These are phyloP conservation scores for Todiramphus saurophagus DNA, from an alignment of 2,113 vertebrate genomes.

Conservation along the genomic window DNA sequence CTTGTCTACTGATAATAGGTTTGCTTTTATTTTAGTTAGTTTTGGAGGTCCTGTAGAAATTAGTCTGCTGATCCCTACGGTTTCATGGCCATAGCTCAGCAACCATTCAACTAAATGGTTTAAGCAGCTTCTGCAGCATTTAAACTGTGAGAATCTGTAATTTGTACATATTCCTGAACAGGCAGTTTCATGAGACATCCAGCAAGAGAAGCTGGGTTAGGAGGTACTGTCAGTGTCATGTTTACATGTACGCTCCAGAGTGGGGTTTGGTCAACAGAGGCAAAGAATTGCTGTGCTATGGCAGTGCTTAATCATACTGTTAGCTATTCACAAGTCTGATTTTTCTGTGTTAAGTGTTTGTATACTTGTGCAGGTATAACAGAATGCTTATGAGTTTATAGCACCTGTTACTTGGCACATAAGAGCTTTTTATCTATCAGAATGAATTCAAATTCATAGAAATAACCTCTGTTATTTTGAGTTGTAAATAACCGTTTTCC, in stretches of 20 bases:
- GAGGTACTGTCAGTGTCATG: neutral
- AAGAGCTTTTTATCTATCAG: neutral
- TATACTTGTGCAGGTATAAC: neutral
- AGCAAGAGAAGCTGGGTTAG: neutral
- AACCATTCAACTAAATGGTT: neutral
- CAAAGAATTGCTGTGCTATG: neutral
- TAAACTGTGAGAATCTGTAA: neutral
- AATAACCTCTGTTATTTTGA: neutral
- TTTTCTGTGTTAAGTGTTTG: neutral
- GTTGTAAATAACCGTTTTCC: neutral
- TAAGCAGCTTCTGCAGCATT: neutral
- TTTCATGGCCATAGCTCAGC: slow-evolving; percentile 7
- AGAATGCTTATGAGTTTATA: neutral
- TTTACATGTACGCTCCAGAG: neutral
- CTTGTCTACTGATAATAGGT: slow-evolving; percentile 26
- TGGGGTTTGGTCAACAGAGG: neutral
- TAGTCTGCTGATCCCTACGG: neutral
- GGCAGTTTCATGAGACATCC: neutral
- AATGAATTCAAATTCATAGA: neutral
- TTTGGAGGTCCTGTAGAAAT: slow-evolving; percentile 11
- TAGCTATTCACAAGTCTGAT: neutral
- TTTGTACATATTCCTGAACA: neutral
- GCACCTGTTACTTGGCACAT: neutral
- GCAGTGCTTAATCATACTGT: neutral
- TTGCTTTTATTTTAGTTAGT: slow-evolving; percentile 28